Evolutionary conservation across 2,888 invertebrate species (phyloP), one percentile per base, ranked within the genome.

Genomic region (Polyommatus icarus): DNA sequence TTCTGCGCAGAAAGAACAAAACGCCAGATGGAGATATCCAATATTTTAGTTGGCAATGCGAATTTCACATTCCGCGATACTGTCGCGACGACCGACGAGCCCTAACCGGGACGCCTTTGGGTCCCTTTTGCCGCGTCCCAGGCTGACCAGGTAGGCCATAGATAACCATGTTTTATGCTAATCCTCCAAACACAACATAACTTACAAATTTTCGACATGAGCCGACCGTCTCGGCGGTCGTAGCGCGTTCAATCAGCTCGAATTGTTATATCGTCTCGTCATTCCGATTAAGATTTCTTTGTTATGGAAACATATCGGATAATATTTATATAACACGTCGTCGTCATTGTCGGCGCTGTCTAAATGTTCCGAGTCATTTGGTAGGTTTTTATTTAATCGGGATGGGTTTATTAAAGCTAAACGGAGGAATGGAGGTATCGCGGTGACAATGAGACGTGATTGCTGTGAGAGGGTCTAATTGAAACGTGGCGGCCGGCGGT

Each of bases 31-130:
- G 93, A 93, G 93, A 93, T 94, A 93, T 94, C 93, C 93, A 93
- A 94, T 94, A 94, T 94, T 94, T 94, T 92, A 93, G 93, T 93
- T 94, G 92, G 93, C 93, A 93, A 91, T 92, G 93, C 91, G 91
- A 89, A 91, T 89, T 91, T 91, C 89, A 88, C 91, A 93, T 93
- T 94, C 92, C 88, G 87, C 86, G 91, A 90, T 92, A 89, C 89
- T 54, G 78, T 59, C 76, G 20, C 71, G 79, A 77, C 80, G 71
- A 79, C 83, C 81, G 77, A 82, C 82, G 83, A 81, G 85, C 82
- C 81, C 89, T 88, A 90, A 84, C 80, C 81, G 81, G 84, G 83
- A 81, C 80, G 18, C 15, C 76, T 87, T 78, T 80, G 77, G 78
- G 80, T 79, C 71, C 46, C 71, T 61, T 80, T 77, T 80, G 71